phyloP scores from a whole-genome alignment of 2,888 invertebrate genomes.

The Saturnia japonica region DNA sequence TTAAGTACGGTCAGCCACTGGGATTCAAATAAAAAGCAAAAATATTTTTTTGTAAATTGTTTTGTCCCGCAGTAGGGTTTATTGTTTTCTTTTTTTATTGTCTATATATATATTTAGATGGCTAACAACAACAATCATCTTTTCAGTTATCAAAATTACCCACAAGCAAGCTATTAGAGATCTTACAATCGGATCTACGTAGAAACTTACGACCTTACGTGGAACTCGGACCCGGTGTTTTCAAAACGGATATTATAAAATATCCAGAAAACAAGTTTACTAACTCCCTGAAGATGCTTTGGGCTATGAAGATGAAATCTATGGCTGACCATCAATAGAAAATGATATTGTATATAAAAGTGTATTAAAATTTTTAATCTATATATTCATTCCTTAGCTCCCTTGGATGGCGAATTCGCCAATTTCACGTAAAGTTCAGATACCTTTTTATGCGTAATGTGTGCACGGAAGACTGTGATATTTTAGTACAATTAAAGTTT shows the following conservation, averaged over 20 bases:
- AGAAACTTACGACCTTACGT: slow-evolving; percentile 13
- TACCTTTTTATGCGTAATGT: no score
- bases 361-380: no score
- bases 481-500: no score
- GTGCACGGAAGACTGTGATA: no score
- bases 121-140: not conserved
- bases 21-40: no score
- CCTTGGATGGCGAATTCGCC: no score
- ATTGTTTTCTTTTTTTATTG: no score
- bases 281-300: slow-evolving; percentile 40
- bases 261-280: slow-evolving; percentile 37
- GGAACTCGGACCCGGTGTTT: slow-evolving; percentile 48
- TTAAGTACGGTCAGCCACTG: no score
- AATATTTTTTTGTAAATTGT: no score
- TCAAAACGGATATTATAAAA: slow-evolving; percentile 39
- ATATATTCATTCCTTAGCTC: no score
- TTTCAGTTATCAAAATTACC: not conserved
- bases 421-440: no score
- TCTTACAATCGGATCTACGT: not conserved
- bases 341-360: not conserved
- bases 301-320: slow-evolving; percentile 40
- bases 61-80: no score
- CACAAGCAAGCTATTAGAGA: not conserved
- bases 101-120: not conserved
- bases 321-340: slow-evolving; percentile 27